Evolutionary conservation across 2,888 invertebrate species (phyloP), one percentile per base, ranked within the genome.

Genomic region (Lasioglossum figueresi): DNA sequence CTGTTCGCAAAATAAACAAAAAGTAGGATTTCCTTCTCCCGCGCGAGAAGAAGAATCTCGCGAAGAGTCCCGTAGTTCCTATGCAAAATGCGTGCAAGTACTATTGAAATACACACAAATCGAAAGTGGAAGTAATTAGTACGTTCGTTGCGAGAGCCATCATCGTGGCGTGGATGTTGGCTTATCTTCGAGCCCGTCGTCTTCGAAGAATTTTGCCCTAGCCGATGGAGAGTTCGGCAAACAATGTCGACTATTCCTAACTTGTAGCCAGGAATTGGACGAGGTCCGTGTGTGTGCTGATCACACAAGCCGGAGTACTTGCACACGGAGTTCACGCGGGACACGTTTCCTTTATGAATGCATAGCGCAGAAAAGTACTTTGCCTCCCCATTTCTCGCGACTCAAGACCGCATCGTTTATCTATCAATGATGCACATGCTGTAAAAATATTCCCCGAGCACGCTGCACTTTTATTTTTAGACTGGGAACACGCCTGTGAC

Each of bases 181-280:
- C 79, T 70, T 79, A 83, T 68, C 76, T 77, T 70, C 75, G 66
- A 59, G 76, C 76, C 83, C 52, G 52, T 52, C 84, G 68, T 75
- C 88, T 84, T 88, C 87, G 80, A 88, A 76, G 87, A 89, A 89
- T 87, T 76, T 80, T 81, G 77, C 68, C 79, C 79, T 86, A 80
- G 79, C 70, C 82, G 83, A 79, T 87, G 80, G 87, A 91, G 89
- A 86, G 89, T 91, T 91, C 90, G 88, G 91, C 83, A 91, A 92
- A 92, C 90, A 90, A 85, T 88, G 86, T 88, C 85, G 87, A 84
- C 88, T 89, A 88, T 89, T 88, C 88, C 87, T 86, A 88, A 87
- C 88, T 89, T 90, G 89, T 88, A 86, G 80, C 82, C 82, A 78
- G 82, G 82, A 88, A 87, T 86, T 81, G 83, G 71, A 80, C 84